phyloP scores from a whole-genome alignment of 2,888 invertebrate species.

The Drosophila mettleri region DNA sequence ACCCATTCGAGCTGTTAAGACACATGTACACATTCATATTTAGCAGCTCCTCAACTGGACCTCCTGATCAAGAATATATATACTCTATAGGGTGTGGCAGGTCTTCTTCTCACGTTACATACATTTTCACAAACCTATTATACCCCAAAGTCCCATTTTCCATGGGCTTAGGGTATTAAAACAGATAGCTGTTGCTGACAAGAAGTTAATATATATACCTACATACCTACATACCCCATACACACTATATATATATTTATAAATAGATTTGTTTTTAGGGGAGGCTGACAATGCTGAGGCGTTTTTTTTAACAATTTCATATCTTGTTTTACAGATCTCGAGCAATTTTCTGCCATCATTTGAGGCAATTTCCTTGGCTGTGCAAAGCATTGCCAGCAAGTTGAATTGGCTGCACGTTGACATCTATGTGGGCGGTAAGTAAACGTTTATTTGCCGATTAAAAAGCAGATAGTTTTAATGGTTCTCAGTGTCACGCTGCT shows the following conservation, averaged over 20 bases:
- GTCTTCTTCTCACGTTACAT: too few relatives aligned
- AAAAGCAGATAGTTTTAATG: constrained; percentile 50
- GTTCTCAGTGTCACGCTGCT: constrained; percentile 5
- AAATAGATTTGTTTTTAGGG: not conserved
- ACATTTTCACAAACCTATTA: too few relatives aligned
- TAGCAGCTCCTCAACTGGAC: too few relatives aligned
- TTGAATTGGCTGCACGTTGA: constrained; percentile 85
- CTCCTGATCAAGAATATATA: too few relatives aligned
- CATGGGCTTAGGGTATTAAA: too few relatives aligned
- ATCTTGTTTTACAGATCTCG: constrained; percentile 82
- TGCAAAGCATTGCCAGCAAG: constrained; percentile 84
- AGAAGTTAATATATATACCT: constrained; percentile 4
- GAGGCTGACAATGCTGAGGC: constrained; percentile 10
- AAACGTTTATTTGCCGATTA: constrained; percentile 30
- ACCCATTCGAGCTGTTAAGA: too few relatives aligned
- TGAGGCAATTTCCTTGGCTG: constrained; percentile 85
- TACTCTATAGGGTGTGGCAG: too few relatives aligned
- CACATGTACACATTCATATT: too few relatives aligned
- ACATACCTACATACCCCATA: not conserved
- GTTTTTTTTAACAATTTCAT: constrained; percentile 36
- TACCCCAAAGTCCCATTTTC: too few relatives aligned
- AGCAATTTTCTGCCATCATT: constrained; percentile 85
- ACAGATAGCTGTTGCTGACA: constrained; percentile 27
- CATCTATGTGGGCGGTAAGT: constrained; percentile 85
- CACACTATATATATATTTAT: not conserved